These are phyloP conservation scores for Luffia ferchaultella DNA, from an alignment of 2,888 invertebrate species.

Conservation along the genomic window DNA sequence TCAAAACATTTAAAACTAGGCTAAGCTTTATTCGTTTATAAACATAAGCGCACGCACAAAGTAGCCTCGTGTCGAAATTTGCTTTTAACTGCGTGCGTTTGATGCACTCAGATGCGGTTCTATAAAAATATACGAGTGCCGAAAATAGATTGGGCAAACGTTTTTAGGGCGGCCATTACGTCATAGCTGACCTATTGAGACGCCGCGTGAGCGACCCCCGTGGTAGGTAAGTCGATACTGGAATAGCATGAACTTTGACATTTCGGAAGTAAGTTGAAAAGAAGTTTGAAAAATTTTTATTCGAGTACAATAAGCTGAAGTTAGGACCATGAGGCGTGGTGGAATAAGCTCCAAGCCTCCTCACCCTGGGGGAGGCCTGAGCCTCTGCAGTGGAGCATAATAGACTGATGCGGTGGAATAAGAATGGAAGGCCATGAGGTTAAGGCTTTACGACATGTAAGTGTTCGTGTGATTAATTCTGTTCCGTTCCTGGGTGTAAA, in stretches of 20 bases:
- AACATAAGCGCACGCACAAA: background rate
- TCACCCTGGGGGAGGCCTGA: no score
- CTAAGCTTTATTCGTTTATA: background rate
- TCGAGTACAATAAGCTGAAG: no score
- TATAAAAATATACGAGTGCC: conserved; percentile 4
- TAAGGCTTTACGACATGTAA: no score
- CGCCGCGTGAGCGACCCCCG: conserved; percentile 27
- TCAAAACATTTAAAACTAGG: background rate
- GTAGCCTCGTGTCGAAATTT: background rate
- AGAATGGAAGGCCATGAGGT: no score
- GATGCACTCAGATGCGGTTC: background rate
- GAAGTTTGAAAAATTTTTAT: no score
- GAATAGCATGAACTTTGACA: conserved; percentile 4
- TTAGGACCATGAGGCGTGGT: no score
- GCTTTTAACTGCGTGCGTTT: background rate
- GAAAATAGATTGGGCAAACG: conserved; percentile 8
- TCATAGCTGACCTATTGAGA: conserved; percentile 35
- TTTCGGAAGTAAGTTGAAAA: no score
- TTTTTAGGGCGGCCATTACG: conserved; percentile 34
- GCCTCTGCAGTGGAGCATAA: no score
- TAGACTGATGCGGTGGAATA: no score
- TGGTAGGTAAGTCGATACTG: conserved; percentile 10
- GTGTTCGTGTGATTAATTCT: no score
- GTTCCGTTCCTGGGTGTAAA: no score
- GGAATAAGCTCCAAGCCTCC: no score